A percentile compares a stretch with the other conserved stretches of the same genome.
These are phyloP conservation scores for Anagyrus pseudococci DNA, from an alignment of 2,888 invertebrate species.

Conservation along the genomic window DNA sequence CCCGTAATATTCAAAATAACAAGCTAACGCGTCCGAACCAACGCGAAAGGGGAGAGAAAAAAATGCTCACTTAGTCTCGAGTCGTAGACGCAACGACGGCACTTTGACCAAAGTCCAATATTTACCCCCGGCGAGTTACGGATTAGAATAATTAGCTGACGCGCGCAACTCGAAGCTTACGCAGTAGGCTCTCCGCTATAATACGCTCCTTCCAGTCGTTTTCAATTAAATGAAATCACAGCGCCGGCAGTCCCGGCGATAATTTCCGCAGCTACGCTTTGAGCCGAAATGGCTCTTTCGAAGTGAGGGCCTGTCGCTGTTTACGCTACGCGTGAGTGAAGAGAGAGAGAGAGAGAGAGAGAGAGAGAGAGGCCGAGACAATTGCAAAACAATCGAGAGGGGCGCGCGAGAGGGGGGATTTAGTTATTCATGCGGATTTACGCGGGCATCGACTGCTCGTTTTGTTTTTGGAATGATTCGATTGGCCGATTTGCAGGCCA, in stretches of 20 bases:
- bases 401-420: no score
- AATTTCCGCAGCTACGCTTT: conserved; percentile 5
- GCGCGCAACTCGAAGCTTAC: background rate
- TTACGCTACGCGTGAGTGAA: no score
- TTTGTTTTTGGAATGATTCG: no score
- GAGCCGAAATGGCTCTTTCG: conserved; percentile 12
- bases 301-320: background rate
- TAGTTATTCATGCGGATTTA: no score
- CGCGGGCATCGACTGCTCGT: no score
- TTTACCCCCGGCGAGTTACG: conserved; percentile 2
- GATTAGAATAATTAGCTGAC: conserved; percentile 29
- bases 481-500: no score
- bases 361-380: no score
- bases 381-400: background rate
- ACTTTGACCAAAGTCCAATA: conserved; percentile 21
- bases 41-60: no score
- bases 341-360: no score
- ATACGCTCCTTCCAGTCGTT: conserved; percentile 6
- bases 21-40: no score
- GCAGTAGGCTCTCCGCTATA: background rate
- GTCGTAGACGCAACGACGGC: background rate
- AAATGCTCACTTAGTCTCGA: no score
- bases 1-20: no score
- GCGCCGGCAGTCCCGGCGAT: conserved; percentile 6
- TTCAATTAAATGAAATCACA: conserved; percentile 29